Percentiles rank a stretch among this genome's conserved stretches.
These are phyloP conservation scores for Peromyscus maniculatus DNA, from an alignment of 2,113 vertebrate genomes.

Conservation along the genomic window DNA sequence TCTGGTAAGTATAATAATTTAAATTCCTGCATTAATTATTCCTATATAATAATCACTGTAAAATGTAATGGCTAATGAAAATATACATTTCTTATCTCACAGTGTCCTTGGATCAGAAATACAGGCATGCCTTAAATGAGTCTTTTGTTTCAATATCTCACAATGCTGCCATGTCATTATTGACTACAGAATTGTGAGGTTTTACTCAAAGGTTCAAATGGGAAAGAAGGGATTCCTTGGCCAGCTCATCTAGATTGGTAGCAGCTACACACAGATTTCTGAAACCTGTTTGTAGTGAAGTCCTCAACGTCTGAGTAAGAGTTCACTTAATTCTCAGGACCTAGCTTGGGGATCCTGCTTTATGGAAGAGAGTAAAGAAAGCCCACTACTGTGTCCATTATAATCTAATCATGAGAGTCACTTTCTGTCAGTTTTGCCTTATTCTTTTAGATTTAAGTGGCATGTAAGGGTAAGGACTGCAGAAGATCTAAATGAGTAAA, in stretches of 20 bases:
- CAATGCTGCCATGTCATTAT: neutral
- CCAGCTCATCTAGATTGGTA: neutral
- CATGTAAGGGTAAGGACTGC: neutral
- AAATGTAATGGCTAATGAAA: neutral
- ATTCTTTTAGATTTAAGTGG: slow-evolving; percentile 13
- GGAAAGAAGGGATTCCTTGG: neutral
- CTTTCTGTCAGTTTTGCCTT: neutral
- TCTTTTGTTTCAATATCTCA: neutral
- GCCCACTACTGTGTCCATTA: neutral
- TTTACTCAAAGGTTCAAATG: neutral
- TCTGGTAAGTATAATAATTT: neutral
- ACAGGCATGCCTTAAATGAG: neutral
- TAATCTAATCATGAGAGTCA: neutral
- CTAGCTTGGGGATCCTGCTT: neutral
- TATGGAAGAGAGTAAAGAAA: neutral
- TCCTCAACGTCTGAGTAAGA: neutral
- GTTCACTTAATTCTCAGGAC: neutral
- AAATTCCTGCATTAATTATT: neutral
- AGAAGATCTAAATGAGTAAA: neutral
- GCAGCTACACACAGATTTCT: neutral
- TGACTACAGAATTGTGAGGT: neutral
- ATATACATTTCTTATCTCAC: neutral
- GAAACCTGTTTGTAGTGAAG: neutral
- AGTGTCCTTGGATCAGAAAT: neutral
- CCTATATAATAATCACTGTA: neutral